These are phyloP conservation scores for Hippoglossus hippoglossus DNA, from an alignment of 2,797 vertebrate genomes.

Conservation along the genomic window DNA sequence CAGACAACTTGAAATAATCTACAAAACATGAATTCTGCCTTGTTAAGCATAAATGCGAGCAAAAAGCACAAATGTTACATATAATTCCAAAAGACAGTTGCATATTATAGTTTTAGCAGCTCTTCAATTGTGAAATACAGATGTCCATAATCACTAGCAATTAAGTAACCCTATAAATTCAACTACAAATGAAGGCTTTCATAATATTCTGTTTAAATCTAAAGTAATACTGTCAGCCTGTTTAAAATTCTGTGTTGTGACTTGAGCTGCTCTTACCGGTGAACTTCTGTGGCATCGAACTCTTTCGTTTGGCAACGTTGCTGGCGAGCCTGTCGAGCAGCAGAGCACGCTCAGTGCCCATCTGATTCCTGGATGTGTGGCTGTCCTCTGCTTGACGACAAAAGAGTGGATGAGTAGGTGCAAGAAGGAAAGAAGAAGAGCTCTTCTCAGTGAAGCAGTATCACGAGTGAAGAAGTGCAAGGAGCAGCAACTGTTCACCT, in stretches of 20 bases:
- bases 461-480: slow-evolving; percentile 27
- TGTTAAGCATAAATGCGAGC: slow-evolving; percentile 32
- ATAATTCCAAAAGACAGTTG: slow-evolving; percentile 11
- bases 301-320: slow-evolving; percentile 96
- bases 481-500: slow-evolving; percentile 24
- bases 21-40: slow-evolving; percentile 15
- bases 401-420: background rate
- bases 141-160: background rate
- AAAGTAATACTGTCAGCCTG: too few species aligned
- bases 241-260: background rate
- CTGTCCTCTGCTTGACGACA: slow-evolving; percentile 74
- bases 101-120: background rate
- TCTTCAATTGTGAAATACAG: too few species aligned
- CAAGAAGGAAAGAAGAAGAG: slow-evolving; percentile 41
- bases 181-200: background rate
- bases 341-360: slow-evolving; percentile 92
- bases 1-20: slow-evolving; percentile 37
- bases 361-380: slow-evolving; percentile 87
- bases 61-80: slow-evolving; percentile 34
- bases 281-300: slow-evolving; percentile 97
- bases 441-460: slow-evolving; percentile 21
- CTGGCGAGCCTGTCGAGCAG: slow-evolving; percentile 95
- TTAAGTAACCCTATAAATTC: background rate
- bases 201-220: background rate
- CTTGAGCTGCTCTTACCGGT: slow-evolving; percentile 87